Conservation (phyloP, 2,797 vertebrate genomes). For the Channallabes apus region DNA sequence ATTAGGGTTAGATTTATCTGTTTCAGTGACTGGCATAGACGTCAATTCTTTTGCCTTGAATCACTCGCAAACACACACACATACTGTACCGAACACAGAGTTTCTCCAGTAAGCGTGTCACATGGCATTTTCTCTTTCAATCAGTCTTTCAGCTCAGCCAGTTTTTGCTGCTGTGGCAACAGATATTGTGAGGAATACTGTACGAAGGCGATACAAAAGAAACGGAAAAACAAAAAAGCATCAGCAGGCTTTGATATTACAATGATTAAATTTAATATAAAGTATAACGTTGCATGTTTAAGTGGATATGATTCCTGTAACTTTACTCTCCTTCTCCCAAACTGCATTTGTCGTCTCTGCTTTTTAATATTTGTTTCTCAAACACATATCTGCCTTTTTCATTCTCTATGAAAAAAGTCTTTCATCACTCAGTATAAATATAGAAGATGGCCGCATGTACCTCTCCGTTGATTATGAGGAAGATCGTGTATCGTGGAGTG, state of each 20-base stretch:
- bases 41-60: conserved; percentile 35
- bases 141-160: conserved; percentile 64
- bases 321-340: background rate
- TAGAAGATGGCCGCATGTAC: background rate
- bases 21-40: conserved; percentile 37
- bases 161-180: conserved; percentile 79
- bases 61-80: conserved; percentile 31
- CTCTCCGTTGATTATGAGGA: conserved; percentile 2
- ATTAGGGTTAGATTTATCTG: conserved; percentile 14
- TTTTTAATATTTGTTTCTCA: background rate
- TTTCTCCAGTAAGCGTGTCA: conserved; percentile 74
- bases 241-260: background rate
- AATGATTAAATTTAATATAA: background rate
- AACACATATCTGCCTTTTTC: background rate
- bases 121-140: conserved; percentile 69
- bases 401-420: background rate
- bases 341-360: background rate
- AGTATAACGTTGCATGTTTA: background rate
- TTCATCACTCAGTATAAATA: background rate
- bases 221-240: conserved; percentile 18
- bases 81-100: conserved; percentile 43
- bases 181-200: conserved; percentile 54
- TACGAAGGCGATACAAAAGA: conserved; percentile 52
- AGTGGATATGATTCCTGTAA: background rate
- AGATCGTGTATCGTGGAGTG: background rate